Conservation (phyloP, 1,140 invertebrate species). For the Pygmarrhopalites habei region DNA sequence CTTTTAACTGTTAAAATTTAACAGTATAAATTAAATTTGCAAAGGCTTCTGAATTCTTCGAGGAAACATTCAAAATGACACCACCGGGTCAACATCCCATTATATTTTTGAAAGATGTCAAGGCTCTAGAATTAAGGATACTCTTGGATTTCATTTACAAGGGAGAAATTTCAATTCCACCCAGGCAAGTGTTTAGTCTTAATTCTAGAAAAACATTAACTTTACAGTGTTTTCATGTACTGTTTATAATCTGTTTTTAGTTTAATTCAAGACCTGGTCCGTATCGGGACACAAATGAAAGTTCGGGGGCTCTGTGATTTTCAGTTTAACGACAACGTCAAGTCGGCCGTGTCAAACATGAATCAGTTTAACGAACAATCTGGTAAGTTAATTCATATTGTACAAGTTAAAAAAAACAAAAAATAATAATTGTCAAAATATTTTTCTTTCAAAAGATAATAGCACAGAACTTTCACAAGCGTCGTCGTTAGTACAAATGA, state of each 20-base stretch:
- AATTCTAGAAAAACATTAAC: too few relatives aligned
- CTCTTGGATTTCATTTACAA: conserved; percentile 34
- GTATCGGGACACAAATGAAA: conserved; percentile 27
- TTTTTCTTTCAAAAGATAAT: conserved; percentile 7
- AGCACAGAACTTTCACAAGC: conserved; percentile 9
- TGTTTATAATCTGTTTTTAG: too few relatives aligned
- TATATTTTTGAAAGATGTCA: conserved; percentile 28
- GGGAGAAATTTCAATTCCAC: conserved; percentile 33
- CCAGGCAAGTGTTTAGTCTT: too few relatives aligned
- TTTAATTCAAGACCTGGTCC: conserved; percentile 21
- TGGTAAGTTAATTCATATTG: conserved; percentile 8
- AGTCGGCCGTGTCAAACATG: conserved; percentile 5
- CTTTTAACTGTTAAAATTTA: too few relatives aligned
- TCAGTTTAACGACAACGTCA: neutral
- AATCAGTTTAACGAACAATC: neutral
- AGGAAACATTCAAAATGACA: conserved; percentile 32
- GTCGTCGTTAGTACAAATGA: neutral
- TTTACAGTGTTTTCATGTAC: too few relatives aligned
- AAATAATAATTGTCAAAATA: neutral
- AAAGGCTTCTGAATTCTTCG: conserved; percentile 34
- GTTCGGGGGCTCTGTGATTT: conserved; percentile 22
- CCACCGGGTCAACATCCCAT: conserved; percentile 27
- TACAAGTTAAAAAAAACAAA: neutral
- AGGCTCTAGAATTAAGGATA: conserved; percentile 26
- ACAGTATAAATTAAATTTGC: too few relatives aligned